Evolutionary conservation across 2,888 invertebrate genomes (phyloP), one percentile per base, ranked within the genome.

Genomic region (Sarcophaga carnaria): DNA sequence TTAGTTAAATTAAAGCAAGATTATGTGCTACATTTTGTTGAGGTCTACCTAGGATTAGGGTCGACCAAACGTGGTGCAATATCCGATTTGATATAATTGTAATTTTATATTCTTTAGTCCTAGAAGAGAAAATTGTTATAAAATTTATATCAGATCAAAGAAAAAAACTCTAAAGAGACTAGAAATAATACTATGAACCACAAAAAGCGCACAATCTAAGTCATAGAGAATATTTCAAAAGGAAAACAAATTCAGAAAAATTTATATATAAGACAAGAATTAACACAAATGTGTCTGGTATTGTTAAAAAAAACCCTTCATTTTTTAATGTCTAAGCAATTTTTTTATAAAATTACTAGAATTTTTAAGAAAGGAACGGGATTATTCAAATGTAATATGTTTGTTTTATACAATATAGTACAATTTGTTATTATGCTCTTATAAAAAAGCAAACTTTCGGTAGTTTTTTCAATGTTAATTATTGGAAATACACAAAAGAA

Each of bases 251-350:
- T 49, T 14, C 54, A 54, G 54, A 12, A 54, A 14, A 54, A 4
- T 54, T 54, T 25, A 54, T 14, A 27, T 2, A 4, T 25, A 45
- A 8, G n/a, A 59, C 17, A 27, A 54, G 14, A 27, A 4, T 8
- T 25, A 60, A 8, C 45, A 59, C 17, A 37, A 62, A 27, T 80
- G 79, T 79, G 64, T 71, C 79, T 79, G 54, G 54, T 54, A 54
- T 54, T 54, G 17, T 54, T 54, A 12, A 14, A 54, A 49, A 49
- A 37, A 37, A 37, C 0, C 10, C 8, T 10, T 37, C 37, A 37
- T 5, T 54, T 14, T 54, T 17, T 54, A 4, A 54, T 4, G 10
- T 17, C 17, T 54, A 54, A 54, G 54, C 54, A 54, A 54, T 14
- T 54, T 49, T 17, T 54, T 12, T 54, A 54, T 54, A 54, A 54